These are phyloP conservation scores for Melanotaenia trifasciata DNA, from an alignment of 2,797 vertebrate genomes.

Conservation along the genomic window DNA sequence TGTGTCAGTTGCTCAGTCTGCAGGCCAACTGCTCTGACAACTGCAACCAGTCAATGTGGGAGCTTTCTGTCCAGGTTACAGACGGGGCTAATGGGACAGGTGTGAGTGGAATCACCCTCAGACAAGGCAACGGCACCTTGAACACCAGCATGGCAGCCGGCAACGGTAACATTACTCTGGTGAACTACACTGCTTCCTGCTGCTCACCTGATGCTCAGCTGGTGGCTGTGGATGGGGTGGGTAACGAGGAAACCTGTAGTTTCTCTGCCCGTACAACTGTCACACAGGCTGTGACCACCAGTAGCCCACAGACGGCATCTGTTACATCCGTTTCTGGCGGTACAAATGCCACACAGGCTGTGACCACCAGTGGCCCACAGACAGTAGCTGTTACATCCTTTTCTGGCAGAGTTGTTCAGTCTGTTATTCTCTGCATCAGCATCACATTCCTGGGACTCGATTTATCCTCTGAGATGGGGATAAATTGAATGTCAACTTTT, in stretches of 20 bases:
- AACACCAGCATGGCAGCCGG: conserved; percentile 21
- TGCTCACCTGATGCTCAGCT: conserved; percentile 61
- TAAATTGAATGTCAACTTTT: neutral
- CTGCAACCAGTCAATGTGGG: conserved; percentile 58
- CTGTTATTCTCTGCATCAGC: conserved; percentile 19
- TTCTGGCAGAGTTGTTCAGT: conserved; percentile 1
- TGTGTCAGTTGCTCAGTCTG: conserved; percentile 55
- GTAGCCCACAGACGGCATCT: too few species aligned
- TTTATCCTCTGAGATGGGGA: neutral
- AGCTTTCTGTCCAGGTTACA: conserved; percentile 43
- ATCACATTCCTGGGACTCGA: conserved; percentile 11
- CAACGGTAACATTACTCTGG: conserved; percentile 42
- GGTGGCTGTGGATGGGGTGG: conserved; percentile 60
- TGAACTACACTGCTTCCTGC: conserved; percentile 67
- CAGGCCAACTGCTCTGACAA: conserved; percentile 50
- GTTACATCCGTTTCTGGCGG: too few species aligned
- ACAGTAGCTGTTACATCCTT: neutral
- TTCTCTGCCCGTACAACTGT: conserved; percentile 1
- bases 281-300: neutral
- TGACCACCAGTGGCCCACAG: neutral
- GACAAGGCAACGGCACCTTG: conserved; percentile 64
- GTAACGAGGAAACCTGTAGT: conserved; percentile 62
- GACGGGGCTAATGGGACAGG: conserved; percentile 60
- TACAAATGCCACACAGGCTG: neutral
- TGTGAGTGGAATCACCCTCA: conserved; percentile 42